A percentile compares a stretch with the other conserved stretches of the same genome.
Evolutionary conservation across 2,113 vertebrate species (phyloP).

Genomic region (Gallinago jamesoni): DNA sequence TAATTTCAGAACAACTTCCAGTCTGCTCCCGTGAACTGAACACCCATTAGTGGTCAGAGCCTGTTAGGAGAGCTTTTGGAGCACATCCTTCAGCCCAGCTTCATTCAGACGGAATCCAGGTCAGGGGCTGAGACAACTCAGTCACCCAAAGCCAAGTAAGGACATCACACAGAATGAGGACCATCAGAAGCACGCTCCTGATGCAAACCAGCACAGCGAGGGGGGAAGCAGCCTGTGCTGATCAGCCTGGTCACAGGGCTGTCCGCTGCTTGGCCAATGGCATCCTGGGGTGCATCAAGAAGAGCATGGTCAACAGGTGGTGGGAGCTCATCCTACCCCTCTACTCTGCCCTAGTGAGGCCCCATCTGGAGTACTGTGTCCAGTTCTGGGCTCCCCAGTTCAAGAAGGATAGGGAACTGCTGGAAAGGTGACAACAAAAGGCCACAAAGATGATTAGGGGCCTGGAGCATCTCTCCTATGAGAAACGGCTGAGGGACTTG

Average conservation of each 20-base stretch:
- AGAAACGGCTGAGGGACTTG: no score
- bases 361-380: no score
- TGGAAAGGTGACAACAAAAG: no score
- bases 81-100: background rate
- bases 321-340: no score
- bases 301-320: no score
- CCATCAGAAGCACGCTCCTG: background rate
- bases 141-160: background rate
- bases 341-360: no score
- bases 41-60: background rate
- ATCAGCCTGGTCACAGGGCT: background rate
- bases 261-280: rapidly evolving
- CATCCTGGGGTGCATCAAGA: no score
- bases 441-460: no score
- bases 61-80: background rate
- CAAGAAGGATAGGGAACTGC: no score
- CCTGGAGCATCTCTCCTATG: no score
- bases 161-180: background rate
- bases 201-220: background rate
- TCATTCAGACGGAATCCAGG: background rate
- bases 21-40: background rate
- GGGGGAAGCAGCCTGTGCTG: rapidly evolving
- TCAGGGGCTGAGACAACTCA: background rate
- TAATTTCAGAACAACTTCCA: background rate
- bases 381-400: no score